Conservation (phyloP, 2,888 invertebrate genomes). For the Pseudoips prasinana region DNA sequence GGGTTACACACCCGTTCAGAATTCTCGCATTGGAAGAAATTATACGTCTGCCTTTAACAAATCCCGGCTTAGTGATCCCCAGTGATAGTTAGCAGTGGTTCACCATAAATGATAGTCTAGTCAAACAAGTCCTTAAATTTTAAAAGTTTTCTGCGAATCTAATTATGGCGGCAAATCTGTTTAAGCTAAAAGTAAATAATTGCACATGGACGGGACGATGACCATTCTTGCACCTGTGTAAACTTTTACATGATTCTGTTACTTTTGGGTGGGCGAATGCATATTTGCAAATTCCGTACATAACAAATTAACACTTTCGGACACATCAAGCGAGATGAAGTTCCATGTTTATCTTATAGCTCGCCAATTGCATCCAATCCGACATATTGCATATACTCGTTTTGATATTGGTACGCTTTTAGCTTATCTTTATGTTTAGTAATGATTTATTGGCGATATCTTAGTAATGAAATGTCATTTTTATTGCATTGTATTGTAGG, state of each 20-base stretch:
- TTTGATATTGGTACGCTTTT: conserved; percentile 42
- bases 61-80: no score
- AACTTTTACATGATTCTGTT: conserved; percentile 50
- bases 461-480: conserved; percentile 38
- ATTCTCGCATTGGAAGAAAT: no score
- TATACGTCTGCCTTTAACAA: no score
- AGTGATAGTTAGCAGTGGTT: no score
- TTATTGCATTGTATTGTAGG: conserved; percentile 42
- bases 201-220: conserved; percentile 50
- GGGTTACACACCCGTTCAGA: no score
- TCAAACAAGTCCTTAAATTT: no score
- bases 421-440: conserved; percentile 41
- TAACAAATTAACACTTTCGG: conserved; percentile 68
- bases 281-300: conserved; percentile 61
- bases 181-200: conserved; percentile 49
- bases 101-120: no score
- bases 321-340: conserved; percentile 52
- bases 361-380: conserved; percentile 32
- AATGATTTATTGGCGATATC: conserved; percentile 42
- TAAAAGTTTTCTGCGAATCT: neutral
- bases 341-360: conserved; percentile 47
- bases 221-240: conserved; percentile 61
- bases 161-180: conserved; percentile 23
- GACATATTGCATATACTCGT: conserved; percentile 30
- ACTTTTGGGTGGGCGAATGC: conserved; percentile 62